Evolutionary conservation across 92 coral and sea anemone species (phyloP).

Genomic region (Paramuricea clavata): DNA sequence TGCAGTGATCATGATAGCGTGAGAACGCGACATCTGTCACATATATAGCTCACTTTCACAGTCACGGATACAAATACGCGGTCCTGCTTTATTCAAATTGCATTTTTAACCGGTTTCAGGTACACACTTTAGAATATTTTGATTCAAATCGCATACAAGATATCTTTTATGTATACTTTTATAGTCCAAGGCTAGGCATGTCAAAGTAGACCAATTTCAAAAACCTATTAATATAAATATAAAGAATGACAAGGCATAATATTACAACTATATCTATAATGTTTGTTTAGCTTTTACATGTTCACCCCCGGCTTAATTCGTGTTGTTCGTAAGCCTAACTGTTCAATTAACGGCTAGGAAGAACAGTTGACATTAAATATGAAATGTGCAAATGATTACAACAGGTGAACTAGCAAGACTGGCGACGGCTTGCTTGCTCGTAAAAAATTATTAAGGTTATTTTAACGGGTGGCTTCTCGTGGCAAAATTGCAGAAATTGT

Average conservation of each 20-base stretch:
- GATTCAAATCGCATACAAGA: too few species aligned
- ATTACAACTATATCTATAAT: background rate
- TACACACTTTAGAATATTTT: too few species aligned
- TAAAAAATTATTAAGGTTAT: background rate
- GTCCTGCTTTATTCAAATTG: background rate
- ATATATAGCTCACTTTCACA: background rate
- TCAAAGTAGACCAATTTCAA: background rate
- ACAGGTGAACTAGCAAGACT: slow-evolving; percentile 20
- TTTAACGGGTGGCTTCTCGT: background rate
- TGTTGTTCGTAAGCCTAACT: slow-evolving; percentile 5
- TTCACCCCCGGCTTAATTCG: slow-evolving; percentile 12
- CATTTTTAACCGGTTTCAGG: too few species aligned
- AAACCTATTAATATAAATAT: too few species aligned
- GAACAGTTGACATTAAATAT: background rate
- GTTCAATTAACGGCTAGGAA: slow-evolving; percentile 16
- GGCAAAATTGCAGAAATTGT: background rate
- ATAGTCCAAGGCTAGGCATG: background rate
- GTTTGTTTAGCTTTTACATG: background rate
- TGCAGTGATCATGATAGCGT: slow-evolving; percentile 17
- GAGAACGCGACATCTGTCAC: background rate
- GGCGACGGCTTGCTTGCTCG: slow-evolving; percentile 7
- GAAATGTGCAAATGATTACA: background rate
- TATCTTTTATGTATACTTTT: too few species aligned
- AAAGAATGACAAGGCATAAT: background rate
- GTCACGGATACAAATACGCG: background rate